These are phyloP conservation scores for Drosophila ambigua DNA, from an alignment of 1,140 invertebrate species.

Conservation along the genomic window DNA sequence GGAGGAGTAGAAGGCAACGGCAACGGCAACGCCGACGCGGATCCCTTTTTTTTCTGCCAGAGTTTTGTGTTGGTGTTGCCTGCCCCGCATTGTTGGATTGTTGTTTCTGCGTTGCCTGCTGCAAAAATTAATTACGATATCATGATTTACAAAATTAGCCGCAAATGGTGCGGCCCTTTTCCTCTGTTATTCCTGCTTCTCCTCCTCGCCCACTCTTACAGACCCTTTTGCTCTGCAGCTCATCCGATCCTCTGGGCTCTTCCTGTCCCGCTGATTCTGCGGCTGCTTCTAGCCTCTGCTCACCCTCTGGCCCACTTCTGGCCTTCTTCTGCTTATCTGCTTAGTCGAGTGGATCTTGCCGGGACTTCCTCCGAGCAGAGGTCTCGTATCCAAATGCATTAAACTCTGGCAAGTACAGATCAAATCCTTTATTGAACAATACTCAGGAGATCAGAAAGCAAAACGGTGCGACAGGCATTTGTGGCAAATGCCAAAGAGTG, in stretches of 20 bases:
- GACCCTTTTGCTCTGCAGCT: neutral
- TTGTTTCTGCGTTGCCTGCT: slow-evolving; percentile 50
- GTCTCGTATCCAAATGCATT: too few species aligned
- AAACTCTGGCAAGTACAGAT: too few species aligned
- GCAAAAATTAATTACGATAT: slow-evolving; percentile 82
- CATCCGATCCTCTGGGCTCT: neutral
- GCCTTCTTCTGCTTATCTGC: too few species aligned
- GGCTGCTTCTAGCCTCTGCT: too few species aligned
- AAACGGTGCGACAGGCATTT: too few species aligned
- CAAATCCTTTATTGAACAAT: too few species aligned
- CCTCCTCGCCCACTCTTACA: neutral
- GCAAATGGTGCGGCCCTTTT: slow-evolving; percentile 74
- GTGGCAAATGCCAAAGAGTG: too few species aligned
- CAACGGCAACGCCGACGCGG: slow-evolving; percentile 16
- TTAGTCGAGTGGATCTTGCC: too few species aligned
- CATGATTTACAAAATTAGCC: slow-evolving; percentile 82
- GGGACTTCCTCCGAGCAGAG: too few species aligned
- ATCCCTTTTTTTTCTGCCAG: slow-evolving; percentile 16
- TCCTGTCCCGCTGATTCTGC: too few species aligned
- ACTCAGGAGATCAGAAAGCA: too few species aligned
- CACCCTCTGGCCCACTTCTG: too few species aligned
- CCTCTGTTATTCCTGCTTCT: slow-evolving; percentile 24
- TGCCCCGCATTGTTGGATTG: slow-evolving; percentile 5
- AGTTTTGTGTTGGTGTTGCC: slow-evolving; percentile 22
- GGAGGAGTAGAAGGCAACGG: slow-evolving; percentile 1